Conservation (phyloP, 1,140 invertebrate species). For the Rhizoglyphus robini region DNA sequence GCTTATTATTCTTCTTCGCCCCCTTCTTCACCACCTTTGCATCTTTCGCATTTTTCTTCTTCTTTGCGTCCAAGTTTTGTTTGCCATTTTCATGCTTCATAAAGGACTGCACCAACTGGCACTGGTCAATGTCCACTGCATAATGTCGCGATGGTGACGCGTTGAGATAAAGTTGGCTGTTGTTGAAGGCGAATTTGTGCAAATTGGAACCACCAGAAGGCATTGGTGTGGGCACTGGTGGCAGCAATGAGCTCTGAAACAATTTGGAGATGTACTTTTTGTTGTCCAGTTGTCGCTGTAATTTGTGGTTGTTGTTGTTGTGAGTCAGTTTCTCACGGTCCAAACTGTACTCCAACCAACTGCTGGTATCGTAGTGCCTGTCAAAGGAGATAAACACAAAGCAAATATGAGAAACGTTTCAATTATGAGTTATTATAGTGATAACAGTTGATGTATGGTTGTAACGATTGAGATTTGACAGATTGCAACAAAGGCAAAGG, state of each 20-base stretch:
- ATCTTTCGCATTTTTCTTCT: not conserved
- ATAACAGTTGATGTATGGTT: not conserved
- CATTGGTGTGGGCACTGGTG: not conserved
- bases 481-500: too few species aligned
- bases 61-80: not conserved
- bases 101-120: slow-evolving; percentile 1
- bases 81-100: not conserved
- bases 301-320: not conserved
- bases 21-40: not conserved
- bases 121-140: not conserved
- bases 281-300: not conserved
- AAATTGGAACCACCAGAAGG: not conserved
- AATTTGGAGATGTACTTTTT: not conserved
- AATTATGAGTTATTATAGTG: not conserved
- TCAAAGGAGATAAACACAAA: not conserved
- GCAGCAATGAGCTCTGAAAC: not conserved
- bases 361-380: not conserved
- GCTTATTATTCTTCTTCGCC: not conserved
- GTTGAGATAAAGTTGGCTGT: not conserved
- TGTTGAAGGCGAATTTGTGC: not conserved
- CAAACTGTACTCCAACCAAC: slow-evolving; percentile 11
- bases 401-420: not conserved
- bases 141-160: not conserved
- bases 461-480: not conserved
- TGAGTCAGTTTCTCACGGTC: slow-evolving; percentile 2